Evolutionary conservation across 1,140 invertebrate genomes (phyloP).

Genomic region (Drosophila quadrilineata): DNA sequence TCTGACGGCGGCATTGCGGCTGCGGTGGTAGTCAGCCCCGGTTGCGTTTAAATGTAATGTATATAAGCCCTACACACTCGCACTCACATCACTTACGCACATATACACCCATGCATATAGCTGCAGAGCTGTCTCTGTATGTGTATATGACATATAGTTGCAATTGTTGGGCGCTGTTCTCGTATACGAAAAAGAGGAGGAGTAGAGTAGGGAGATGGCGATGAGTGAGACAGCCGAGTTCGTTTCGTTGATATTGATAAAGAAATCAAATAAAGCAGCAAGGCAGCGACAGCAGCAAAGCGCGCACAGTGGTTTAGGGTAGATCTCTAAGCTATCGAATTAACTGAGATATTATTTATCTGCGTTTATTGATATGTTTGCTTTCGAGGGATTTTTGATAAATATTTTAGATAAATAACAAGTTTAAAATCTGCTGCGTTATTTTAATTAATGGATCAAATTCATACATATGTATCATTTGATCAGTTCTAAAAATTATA

Average conservation of each 20-base stretch:
- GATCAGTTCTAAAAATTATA: too few relatives aligned
- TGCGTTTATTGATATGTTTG: neutral
- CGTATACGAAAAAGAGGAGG: conserved; percentile 8
- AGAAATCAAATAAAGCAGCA: conserved; percentile 72
- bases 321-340: too few relatives aligned
- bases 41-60: conserved; percentile 74
- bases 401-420: too few relatives aligned
- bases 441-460: too few relatives aligned
- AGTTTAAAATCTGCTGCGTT: too few relatives aligned
- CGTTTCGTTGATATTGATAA: conserved; percentile 66
- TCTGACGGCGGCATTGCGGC: conserved; percentile 33
- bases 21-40: conserved; percentile 55
- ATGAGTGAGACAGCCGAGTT: conserved; percentile 44
- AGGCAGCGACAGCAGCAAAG: conserved; percentile 10
- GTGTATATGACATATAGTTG: too few relatives aligned
- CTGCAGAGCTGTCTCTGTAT: conserved; percentile 47
- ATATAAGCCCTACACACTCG: conserved; percentile 57
- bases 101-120: conserved; percentile 37
- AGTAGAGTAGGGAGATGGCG: conserved; percentile 11
- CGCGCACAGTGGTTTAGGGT: conserved; percentile 33
- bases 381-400: too few relatives aligned
- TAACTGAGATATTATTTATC: too few relatives aligned
- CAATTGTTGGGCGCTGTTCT: conserved; percentile 23
- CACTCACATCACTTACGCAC: conserved; percentile 4
- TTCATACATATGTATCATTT: too few relatives aligned